A percentile compares a stretch with the other conserved stretches of the same genome.
Conservation (phyloP, 92 coral and sea anemone species). For the Porites divaricata region DNA sequence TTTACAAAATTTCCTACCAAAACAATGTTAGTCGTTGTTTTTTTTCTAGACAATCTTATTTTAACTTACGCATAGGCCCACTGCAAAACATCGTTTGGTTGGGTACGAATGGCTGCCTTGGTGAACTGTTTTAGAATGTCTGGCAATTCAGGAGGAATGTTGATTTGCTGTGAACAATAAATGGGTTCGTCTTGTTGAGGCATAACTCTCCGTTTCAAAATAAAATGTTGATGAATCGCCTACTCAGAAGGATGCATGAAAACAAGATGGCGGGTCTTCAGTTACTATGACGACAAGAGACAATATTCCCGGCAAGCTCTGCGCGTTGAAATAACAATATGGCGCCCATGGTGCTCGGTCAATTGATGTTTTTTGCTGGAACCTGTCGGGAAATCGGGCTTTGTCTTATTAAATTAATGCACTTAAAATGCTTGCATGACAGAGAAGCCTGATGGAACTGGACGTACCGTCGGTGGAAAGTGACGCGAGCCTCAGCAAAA, state of each 20-base stretch:
- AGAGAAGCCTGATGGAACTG: slow-evolving; percentile 5
- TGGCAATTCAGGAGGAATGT: slow-evolving; percentile 98
- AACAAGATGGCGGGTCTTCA: slow-evolving; percentile 29
- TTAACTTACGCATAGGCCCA: slow-evolving; percentile 95
- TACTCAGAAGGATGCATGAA: not conserved
- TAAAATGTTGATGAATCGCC: not conserved
- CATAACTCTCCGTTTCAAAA: slow-evolving; percentile 52
- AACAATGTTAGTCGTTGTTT: not conserved
- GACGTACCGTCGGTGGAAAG: slow-evolving; percentile 21
- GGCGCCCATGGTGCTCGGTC: not conserved
- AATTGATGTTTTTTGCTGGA: too few species aligned
- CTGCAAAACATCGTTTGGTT: slow-evolving; percentile 92
- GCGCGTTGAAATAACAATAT: slow-evolving; percentile 14
- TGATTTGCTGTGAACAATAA: slow-evolving; percentile 98
- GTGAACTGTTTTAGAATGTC: slow-evolving; percentile 97
- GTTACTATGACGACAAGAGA: slow-evolving; percentile 69
- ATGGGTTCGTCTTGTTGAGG: slow-evolving; percentile 95
- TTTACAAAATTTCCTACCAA: too few species aligned
- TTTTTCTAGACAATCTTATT: not conserved
- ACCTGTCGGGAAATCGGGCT: too few species aligned
- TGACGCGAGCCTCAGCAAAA: slow-evolving; percentile 21
- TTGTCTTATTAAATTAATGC: too few species aligned
- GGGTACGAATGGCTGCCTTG: slow-evolving; percentile 97
- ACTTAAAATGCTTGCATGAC: not conserved
- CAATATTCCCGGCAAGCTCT: slow-evolving; percentile 23